Conservation (phyloP, 2,888 invertebrate genomes). For the Luffia ferchaultella region DNA sequence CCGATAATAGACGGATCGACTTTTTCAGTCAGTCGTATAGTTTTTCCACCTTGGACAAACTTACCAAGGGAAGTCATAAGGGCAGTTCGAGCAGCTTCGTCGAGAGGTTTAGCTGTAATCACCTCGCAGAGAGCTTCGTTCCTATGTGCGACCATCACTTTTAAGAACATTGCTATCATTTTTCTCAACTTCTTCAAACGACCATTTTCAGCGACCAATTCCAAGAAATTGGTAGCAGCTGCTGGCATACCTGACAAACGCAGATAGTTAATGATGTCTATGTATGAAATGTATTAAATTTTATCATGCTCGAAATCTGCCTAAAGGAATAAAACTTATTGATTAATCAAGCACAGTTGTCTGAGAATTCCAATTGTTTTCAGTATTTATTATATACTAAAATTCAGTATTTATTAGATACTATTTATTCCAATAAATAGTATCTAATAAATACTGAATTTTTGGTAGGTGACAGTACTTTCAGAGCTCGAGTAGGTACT, state of each 20-base stretch:
- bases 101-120: constrained; percentile 42
- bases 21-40: constrained; percentile 39
- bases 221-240: constrained; percentile 35
- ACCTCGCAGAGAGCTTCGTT: constrained; percentile 47
- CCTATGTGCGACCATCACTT: constrained; percentile 46
- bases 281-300: too few species aligned
- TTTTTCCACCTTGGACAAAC: constrained; percentile 36
- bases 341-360: too few species aligned
- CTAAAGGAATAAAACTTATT: too few species aligned
- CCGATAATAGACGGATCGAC: constrained; percentile 39
- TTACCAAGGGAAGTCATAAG: constrained; percentile 34
- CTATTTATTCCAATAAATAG: too few species aligned
- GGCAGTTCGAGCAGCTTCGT: constrained; percentile 22
- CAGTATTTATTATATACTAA: too few species aligned
- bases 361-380: too few species aligned
- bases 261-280: too few species aligned
- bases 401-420: too few species aligned
- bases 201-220: constrained; percentile 43
- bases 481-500: too few species aligned
- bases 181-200: constrained; percentile 34
- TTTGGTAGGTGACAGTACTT: too few species aligned
- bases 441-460: too few species aligned
- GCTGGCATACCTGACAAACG: constrained; percentile 31
- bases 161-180: constrained; percentile 36
- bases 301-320: too few species aligned